Evolutionary conservation across 2,113 vertebrate species (phyloP), one percentile per base, ranked within the genome.

Genomic region (Coracopsis vasa): DNA sequence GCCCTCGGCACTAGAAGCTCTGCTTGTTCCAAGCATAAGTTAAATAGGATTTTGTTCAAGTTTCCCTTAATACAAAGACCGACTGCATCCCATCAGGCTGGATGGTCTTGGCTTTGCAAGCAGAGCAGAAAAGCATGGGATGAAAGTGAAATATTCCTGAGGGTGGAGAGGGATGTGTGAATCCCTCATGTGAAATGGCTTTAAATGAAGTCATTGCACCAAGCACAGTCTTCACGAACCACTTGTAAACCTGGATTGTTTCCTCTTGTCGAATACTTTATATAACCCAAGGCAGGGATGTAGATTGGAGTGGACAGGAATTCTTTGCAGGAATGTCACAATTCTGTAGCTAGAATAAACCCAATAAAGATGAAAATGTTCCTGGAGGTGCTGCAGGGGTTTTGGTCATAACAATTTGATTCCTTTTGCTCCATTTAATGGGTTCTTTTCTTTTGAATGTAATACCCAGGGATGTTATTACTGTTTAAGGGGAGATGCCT

Each of bases 51-150:
- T 92, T 90, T 65, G 35, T 61, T 61, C 58, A 64, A 81, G 24
- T 93, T 95, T 88, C 50, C 79, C 78, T 90, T 94, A 69, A 71
- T 71, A 15, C 92, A 82, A 56, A 72, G 78, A 58, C 51, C 78
- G 60, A 20, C 19, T 54, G 50, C n/a, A 45, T 72, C 56, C 62
- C 10, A 2, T 41, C 66, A 80, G 51, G 35, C 47, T 82, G 45
- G 25, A 75, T 25, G 48, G 48, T 39, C 44, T 80, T 82, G 62
- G 14, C 14, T 82, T 79, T 88, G 51, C 39, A 86, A 77, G 47
- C 21, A 54, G 41, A 56, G 53, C 16, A 77, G 51, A 86, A 71
- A 79, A 71, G 69, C 77, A 29, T 6, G 24, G 33, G 39, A 64
- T 82, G 64, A 50, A 79, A 80, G 19, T 37, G n/a, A 93, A 73